Base-by-base conservation (phyloP, 2,888 invertebrate species). In the Creontiades dilutus region DNA sequence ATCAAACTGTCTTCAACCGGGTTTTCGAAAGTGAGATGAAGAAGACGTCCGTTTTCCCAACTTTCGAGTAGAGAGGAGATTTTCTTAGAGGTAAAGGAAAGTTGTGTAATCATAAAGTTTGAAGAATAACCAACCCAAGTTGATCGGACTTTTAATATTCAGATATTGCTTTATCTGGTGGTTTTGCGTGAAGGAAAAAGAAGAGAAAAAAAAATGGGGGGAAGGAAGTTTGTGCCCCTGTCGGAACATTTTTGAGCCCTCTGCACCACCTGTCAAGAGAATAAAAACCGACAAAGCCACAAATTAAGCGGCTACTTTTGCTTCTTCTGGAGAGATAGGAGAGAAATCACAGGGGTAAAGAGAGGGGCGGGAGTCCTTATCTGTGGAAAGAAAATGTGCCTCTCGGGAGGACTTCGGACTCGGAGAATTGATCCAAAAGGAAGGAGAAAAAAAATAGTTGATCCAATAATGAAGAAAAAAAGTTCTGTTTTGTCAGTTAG, bases 121-220 rank as follows among this genome's bases (percentile, higher is more conserved):
- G 75, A 86, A 86, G 86, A 86, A 86, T 86, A 86, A 75, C 82
- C 27, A 52, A 48, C 86, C 85, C 75, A 61, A 86, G 68, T 86
- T 86, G 86, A 86, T 86, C 86, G 68, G 86, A 86, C 75, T 86
- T 86, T 86, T 86, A 86, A 86, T 86, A 86, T 86, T 86, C 75
- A 86, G 86, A 86, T 86, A 86, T 86, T 86, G 86, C 86, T 86
- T 86, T 86, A 86, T 86, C 86, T 86, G 75, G 86, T 47, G 85
- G 85, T 23, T 46, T 82, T 3, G 52, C 86, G 37, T 46, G 47
- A 81, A 16, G 28, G 46, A 86, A 85, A 57, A 57, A 27, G 5
- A n/a, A 57, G 80, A 37, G 37, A 28, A 80, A 23, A n/a, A 19
- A 37, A 2, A 7, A 37, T 2, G 37, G 37, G 7, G 7, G 7